Conservation (phyloP, 2,888 invertebrate species). For the Keiferia lycopersicella region DNA sequence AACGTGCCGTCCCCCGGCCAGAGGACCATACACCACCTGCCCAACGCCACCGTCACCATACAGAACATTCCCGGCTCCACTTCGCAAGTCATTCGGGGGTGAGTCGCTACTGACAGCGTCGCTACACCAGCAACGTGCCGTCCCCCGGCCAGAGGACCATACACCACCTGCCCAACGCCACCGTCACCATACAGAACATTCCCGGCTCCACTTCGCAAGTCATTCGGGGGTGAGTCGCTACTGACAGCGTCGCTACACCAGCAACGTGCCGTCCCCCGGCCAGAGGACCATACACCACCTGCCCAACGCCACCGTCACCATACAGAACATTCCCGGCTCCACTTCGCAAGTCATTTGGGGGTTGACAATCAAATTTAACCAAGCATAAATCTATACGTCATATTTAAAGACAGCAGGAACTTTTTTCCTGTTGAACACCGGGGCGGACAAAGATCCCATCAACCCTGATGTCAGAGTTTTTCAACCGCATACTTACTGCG, state of each 20-base stretch:
- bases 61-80: slow-evolving; percentile 68
- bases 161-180: slow-evolving; percentile 66
- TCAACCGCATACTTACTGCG: no score
- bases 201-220: slow-evolving; percentile 67
- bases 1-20: slow-evolving; percentile 42
- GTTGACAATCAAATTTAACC: slow-evolving; percentile 51
- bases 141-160: slow-evolving; percentile 50
- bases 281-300: slow-evolving; percentile 60
- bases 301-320: slow-evolving; percentile 69
- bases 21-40: slow-evolving; percentile 60
- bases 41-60: slow-evolving; percentile 69
- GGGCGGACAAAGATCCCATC: no score
- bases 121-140: slow-evolving; percentile 52
- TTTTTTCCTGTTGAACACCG: slow-evolving; percentile 40
- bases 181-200: slow-evolving; percentile 70
- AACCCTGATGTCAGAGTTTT: no score
- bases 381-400: no score
- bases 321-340: slow-evolving; percentile 68
- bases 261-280: slow-evolving; percentile 39
- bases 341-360: slow-evolving; percentile 70
- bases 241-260: slow-evolving; percentile 49
- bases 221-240: slow-evolving; percentile 64
- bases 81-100: slow-evolving; percentile 71
- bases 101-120: slow-evolving; percentile 38
- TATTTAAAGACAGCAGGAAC: slow-evolving; percentile 53